These are phyloP conservation scores for Hypanus sabinus DNA, from an alignment of 2,113 vertebrate species.

Conservation along the genomic window DNA sequence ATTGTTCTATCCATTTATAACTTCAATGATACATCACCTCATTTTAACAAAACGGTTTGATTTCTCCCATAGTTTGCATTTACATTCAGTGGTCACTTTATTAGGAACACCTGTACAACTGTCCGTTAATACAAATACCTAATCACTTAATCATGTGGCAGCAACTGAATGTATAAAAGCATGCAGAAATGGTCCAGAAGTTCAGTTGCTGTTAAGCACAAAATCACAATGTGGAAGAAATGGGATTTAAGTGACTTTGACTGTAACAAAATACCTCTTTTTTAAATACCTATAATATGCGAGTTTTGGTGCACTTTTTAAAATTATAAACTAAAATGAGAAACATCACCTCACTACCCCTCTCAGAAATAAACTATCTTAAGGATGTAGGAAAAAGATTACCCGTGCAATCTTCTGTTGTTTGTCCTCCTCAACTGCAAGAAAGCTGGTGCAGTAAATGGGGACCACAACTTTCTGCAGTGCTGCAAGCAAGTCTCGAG, in stretches of 20 bases:
- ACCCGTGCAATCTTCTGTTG: conserved; percentile 96
- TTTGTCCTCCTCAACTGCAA: conserved; percentile 94
- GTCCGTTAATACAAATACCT: too few species aligned
- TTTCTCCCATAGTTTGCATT: background rate
- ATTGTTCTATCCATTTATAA: background rate
- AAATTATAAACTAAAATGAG: background rate
- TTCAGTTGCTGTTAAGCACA: too few species aligned
- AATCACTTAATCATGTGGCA: too few species aligned
- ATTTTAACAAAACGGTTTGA: background rate
- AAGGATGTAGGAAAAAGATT: conserved; percentile 38
- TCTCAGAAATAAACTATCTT: background rate
- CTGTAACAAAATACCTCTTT: background rate
- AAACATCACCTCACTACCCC: background rate
- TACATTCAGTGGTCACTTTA: background rate
- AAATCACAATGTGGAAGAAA: too few species aligned
- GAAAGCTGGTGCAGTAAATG: conserved; percentile 94
- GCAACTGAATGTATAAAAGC: too few species aligned
- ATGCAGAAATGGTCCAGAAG: too few species aligned
- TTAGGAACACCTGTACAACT: too few species aligned
- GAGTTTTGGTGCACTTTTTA: background rate
- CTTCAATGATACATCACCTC: background rate
- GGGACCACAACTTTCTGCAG: conserved; percentile 97
- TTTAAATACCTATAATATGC: background rate
- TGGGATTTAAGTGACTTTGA: too few species aligned
- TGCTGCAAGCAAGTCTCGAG: conserved; percentile 84